Evolutionary conservation across 1,140 invertebrate genomes (phyloP).

Genomic region (Sarcophaga bullata): DNA sequence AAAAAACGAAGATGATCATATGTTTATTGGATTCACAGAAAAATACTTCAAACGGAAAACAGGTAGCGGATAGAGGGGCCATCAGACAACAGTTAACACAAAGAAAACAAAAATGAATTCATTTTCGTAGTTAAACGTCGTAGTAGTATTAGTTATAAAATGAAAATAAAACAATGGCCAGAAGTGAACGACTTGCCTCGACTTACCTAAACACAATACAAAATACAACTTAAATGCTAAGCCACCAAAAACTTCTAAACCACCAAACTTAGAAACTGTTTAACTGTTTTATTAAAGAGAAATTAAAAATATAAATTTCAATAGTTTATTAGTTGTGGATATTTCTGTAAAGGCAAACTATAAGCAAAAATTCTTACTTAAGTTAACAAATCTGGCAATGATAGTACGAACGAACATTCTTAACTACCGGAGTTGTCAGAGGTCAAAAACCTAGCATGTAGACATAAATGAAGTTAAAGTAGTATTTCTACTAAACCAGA

Average conservation of each 20-base stretch:
- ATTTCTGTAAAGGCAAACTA: too few species aligned
- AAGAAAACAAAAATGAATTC: not conserved
- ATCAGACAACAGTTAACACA: not conserved
- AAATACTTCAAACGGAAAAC: not conserved
- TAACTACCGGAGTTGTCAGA: too few species aligned
- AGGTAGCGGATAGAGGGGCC: not conserved
- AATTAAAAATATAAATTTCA: too few species aligned
- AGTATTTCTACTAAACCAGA: too few species aligned
- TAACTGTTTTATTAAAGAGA: not conserved
- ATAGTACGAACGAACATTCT: too few species aligned
- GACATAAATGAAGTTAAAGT: too few species aligned
- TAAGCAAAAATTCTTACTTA: too few species aligned
- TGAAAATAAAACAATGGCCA: constrained; percentile 4
- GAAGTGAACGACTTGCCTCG: not conserved
- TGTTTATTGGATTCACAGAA: not conserved
- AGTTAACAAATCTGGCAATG: too few species aligned
- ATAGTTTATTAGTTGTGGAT: too few species aligned
- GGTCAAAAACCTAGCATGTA: too few species aligned
- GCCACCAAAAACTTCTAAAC: not conserved
- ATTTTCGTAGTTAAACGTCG: not conserved
- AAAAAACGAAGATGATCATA: not conserved
- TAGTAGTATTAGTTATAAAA: not conserved
- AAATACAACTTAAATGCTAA: constrained; percentile 9
- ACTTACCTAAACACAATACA: too few species aligned
- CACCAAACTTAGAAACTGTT: constrained; percentile 10